Conservation (phyloP, 1,140 invertebrate genomes). For the Drosophila pachea region DNA sequence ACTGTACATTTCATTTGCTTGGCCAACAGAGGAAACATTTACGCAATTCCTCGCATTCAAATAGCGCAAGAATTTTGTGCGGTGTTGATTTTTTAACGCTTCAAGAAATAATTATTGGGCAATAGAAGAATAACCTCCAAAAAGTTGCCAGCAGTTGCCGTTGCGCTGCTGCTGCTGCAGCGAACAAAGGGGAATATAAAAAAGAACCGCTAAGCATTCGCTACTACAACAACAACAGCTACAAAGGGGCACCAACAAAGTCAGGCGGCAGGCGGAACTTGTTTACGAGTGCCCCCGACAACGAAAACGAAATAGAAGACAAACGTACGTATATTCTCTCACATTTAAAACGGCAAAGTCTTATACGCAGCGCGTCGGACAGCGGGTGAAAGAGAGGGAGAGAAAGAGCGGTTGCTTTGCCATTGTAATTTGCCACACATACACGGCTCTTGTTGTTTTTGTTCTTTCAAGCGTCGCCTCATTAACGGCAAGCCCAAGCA, state of each 20-base stretch:
- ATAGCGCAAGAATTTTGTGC: conserved; percentile 36
- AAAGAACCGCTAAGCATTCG: conserved; percentile 54
- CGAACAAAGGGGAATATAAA: conserved; percentile 24
- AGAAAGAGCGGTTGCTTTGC: conserved; percentile 14
- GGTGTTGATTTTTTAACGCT: conserved; percentile 36
- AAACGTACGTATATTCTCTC: conserved; percentile 45
- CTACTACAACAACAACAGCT: conserved; percentile 26
- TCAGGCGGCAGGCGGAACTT: conserved; percentile 46
- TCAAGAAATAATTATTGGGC: conserved; percentile 54
- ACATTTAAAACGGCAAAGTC: conserved; percentile 61
- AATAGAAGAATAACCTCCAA: conserved; percentile 61
- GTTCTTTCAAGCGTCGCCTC: conserved; percentile 20
- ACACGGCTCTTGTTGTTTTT: conserved; percentile 7
- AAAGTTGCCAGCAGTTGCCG: conserved; percentile 11
- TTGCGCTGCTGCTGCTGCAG: conserved; percentile 16
- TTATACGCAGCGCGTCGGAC: conserved; percentile 6
- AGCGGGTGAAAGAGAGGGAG: neutral
- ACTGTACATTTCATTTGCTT: neutral
- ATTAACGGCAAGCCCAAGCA: conserved; percentile 37
- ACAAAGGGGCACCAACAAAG: conserved; percentile 26
- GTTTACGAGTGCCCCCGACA: conserved; percentile 36
- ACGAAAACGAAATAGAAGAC: conserved; percentile 19
- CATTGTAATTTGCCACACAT: conserved; percentile 25
- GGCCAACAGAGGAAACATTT: conserved; percentile 51
- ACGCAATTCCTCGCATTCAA: conserved; percentile 31